Evolutionary conservation across 2,888 invertebrate genomes (phyloP).

Genomic region (Margaritifera margaritifera): DNA sequence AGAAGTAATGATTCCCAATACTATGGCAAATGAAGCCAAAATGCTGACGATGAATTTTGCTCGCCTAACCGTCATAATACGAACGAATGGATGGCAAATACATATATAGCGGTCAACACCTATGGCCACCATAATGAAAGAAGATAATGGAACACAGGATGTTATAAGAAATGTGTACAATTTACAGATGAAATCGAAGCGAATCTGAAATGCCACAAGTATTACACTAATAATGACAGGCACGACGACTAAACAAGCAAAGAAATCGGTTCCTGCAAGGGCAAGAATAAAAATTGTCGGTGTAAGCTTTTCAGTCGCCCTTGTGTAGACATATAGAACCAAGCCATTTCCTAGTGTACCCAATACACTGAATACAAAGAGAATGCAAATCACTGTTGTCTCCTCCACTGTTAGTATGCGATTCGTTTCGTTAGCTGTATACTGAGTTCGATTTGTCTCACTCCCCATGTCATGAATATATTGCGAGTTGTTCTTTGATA

Average conservation of each 20-base stretch:
- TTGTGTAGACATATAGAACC: constrained; percentile 67
- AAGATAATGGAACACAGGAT: constrained; percentile 63
- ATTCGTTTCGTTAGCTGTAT: too few species aligned
- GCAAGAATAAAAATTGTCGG: constrained; percentile 69
- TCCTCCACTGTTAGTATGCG: background rate
- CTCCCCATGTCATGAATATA: too few species aligned
- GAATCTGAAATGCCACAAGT: constrained; percentile 38
- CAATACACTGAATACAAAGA: constrained; percentile 56
- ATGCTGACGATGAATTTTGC: constrained; percentile 55
- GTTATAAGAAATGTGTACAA: constrained; percentile 64
- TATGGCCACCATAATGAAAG: constrained; percentile 69
- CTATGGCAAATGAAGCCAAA: constrained; percentile 51
- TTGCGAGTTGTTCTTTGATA: too few species aligned
- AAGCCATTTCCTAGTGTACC: constrained; percentile 68
- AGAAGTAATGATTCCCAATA: constrained; percentile 58
- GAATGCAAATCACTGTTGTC: constrained; percentile 35
- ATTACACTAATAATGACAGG: constrained; percentile 55
- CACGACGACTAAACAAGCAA: constrained; percentile 61
- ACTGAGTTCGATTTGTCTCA: too few species aligned
- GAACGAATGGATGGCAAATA: constrained; percentile 66
- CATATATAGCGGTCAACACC: constrained; percentile 67
- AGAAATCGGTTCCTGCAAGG: constrained; percentile 57
- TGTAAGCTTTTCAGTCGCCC: constrained; percentile 59
- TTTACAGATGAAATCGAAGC: constrained; percentile 57
- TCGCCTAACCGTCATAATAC: constrained; percentile 52